Percentiles rank a stretch among this genome's conserved stretches.
Evolutionary conservation across 2,888 invertebrate species (phyloP).

Genomic region (Lasioglossum morio): DNA sequence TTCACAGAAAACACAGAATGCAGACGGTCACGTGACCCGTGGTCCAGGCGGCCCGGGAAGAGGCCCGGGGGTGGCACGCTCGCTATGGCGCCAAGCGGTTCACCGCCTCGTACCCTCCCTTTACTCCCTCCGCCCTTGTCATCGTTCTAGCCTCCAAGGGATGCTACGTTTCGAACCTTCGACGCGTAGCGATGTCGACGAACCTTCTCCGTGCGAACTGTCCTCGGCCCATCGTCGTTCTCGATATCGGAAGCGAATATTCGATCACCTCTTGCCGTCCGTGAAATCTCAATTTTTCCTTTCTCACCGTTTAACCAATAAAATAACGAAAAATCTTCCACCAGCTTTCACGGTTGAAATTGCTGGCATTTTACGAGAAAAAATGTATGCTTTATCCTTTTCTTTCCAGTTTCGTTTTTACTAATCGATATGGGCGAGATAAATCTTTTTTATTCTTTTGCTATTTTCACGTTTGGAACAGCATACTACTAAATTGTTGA

Average conservation of each 20-base stretch:
- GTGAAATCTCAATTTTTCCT: neutral
- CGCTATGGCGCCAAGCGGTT: conserved; percentile 77
- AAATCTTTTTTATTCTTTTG: neutral
- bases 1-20: conserved; percentile 83
- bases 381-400: neutral
- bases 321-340: neutral
- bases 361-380: neutral
- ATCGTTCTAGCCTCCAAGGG: conserved; percentile 46
- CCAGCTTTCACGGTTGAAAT: neutral
- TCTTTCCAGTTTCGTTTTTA: neutral
- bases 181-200: conserved; percentile 55
- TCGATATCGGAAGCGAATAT: neutral
- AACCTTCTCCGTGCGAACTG: conserved; percentile 18
- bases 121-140: conserved; percentile 34
- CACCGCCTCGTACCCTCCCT: conserved; percentile 59
- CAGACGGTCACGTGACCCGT: conserved; percentile 77
- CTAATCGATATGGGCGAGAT: no score
- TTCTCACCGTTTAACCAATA: neutral
- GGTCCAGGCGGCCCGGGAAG: conserved; percentile 57
- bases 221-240: neutral
- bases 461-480: neutral
- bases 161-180: conserved; percentile 40
- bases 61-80: conserved; percentile 58
- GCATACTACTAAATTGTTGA: no score
- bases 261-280: neutral